phyloP scores from a whole-genome alignment of 2,888 invertebrate species.

The Calephelis perditalis region DNA sequence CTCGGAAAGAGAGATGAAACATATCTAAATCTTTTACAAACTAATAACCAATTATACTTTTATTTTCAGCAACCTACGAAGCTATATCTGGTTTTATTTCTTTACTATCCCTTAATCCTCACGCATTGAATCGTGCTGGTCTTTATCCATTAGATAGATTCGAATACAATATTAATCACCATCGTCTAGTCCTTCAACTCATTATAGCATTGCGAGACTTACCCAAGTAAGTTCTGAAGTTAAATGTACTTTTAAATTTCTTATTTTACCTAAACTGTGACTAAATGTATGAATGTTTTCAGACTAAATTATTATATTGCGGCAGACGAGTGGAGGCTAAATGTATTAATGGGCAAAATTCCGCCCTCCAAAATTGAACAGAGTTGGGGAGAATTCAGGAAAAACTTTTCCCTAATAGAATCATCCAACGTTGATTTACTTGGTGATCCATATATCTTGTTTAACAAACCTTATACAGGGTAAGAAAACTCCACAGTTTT shows the following conservation, averaged over 20 bases:
- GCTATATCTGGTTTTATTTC: slow-evolving; percentile 73
- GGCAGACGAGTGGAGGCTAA: slow-evolving; percentile 76
- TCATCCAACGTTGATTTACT: slow-evolving; percentile 69
- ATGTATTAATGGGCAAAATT: slow-evolving; percentile 56
- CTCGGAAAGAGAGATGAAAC: too few relatives aligned
- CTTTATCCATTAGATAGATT: slow-evolving; percentile 61
- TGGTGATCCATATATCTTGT: slow-evolving; percentile 66
- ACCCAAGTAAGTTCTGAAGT: slow-evolving; percentile 60
- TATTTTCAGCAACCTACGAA: slow-evolving; percentile 69
- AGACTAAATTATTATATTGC: slow-evolving; percentile 76
- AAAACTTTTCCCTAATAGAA: slow-evolving; percentile 63
- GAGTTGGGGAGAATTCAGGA: slow-evolving; percentile 74
- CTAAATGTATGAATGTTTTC: slow-evolving; percentile 30
- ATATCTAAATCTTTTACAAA: neutral
- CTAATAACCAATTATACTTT: slow-evolving; percentile 19
- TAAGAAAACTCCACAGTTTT: slow-evolving; percentile 36
- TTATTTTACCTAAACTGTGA: slow-evolving; percentile 10
- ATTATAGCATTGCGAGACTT: slow-evolving; percentile 74
- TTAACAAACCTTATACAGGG: slow-evolving; percentile 77
- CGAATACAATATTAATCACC: slow-evolving; percentile 59
- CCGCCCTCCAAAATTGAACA: slow-evolving; percentile 47
- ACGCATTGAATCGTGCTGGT: slow-evolving; percentile 66
- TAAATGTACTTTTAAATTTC: neutral
- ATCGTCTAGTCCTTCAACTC: slow-evolving; percentile 69
- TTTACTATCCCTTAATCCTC: slow-evolving; percentile 70